Evolutionary conservation across 2,888 invertebrate genomes (phyloP), one percentile per base, ranked within the genome.

Genomic region (Trissonchulus sp.): DNA sequence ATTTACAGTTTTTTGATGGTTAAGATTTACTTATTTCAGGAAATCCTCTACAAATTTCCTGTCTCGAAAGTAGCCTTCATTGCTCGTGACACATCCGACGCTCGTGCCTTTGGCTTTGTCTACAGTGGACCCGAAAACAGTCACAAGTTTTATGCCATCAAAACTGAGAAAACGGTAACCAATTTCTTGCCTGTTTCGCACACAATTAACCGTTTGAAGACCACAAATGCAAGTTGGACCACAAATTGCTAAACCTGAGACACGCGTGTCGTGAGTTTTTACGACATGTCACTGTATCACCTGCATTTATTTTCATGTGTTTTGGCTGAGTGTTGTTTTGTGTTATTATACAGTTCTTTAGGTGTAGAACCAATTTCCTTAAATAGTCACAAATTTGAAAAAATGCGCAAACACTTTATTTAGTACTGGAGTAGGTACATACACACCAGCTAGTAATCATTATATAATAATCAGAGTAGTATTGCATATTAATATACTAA

Each of bases 11-110:
- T 8, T 71, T 71, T 71, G 36, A 34, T 71, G 15, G 3, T 2
- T 79, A 73, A 86, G 86, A 77, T 38, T 73, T 68, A 69, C 69
- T 77, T 78, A 34, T 60, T 60, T 18, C 86, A 94, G 93, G 93
- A 94, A 84, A 92, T 94, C 36, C 88, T 98, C 77, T 94, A 96
- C 86, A 94, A 94, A 84, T 98, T 99, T 87, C 94, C 97, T 18
- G 98, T 99, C 73, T 95, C 96, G 86, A 94, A 95, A 88, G 98
- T 99, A 84, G 98, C 97, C 63, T 99, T 98, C 87, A 98, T 99
- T 83, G 96, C 98, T 36, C 93, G 97, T 85, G 99, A 99, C 86
- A 93, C 94, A 90, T 92, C 93, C 0, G 99, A 99, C 86, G 92
- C 93, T 3, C 89, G 99, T 79, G 97, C 99, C 0, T 99, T 99